Percentiles rank a stretch among this genome's conserved stretches.
Evolutionary conservation across 1,140 invertebrate genomes (phyloP).

Genomic region (Plutomurus gul): DNA sequence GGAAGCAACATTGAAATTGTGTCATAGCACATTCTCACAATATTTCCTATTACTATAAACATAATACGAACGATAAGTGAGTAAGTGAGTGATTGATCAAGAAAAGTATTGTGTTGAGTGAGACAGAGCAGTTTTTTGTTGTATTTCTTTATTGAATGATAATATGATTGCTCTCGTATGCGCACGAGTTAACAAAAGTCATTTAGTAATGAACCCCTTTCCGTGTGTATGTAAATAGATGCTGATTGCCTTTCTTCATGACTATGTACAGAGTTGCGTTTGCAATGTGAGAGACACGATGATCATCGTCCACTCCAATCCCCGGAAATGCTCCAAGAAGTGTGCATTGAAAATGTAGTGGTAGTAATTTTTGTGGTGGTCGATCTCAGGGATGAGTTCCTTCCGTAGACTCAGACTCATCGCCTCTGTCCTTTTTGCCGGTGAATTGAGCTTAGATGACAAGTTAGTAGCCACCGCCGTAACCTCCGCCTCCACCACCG

Average conservation of each 20-base stretch:
- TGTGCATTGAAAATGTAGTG: too few relatives aligned
- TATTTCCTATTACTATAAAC: too few relatives aligned
- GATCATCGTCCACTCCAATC: neutral
- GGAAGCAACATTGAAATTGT: too few relatives aligned
- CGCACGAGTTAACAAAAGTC: slow-evolving; percentile 16
- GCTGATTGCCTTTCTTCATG: neutral
- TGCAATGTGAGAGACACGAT: neutral
- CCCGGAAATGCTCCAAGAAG: too few relatives aligned
- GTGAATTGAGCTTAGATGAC: neutral
- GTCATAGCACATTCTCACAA: too few relatives aligned
- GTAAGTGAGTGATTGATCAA: too few relatives aligned
- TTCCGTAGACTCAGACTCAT: too few relatives aligned
- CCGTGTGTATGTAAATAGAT: neutral
- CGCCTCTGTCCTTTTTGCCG: neutral
- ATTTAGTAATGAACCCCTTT: neutral
- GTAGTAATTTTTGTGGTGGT: too few relatives aligned
- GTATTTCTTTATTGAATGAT: slow-evolving; percentile 28
- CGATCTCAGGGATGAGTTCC: too few relatives aligned
- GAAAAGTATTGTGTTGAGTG: too few relatives aligned
- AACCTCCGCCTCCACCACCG: slow-evolving; percentile 28
- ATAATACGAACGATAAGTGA: too few relatives aligned
- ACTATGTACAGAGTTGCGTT: slow-evolving; percentile 9
- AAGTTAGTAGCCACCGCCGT: neutral
- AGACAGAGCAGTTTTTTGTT: neutral
- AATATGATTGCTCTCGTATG: slow-evolving; percentile 3